A percentile compares a stretch with the other conserved stretches of the same genome.
phyloP scores from a whole-genome alignment of 1,140 invertebrate species.

The Hirudo medicinalis region DNA sequence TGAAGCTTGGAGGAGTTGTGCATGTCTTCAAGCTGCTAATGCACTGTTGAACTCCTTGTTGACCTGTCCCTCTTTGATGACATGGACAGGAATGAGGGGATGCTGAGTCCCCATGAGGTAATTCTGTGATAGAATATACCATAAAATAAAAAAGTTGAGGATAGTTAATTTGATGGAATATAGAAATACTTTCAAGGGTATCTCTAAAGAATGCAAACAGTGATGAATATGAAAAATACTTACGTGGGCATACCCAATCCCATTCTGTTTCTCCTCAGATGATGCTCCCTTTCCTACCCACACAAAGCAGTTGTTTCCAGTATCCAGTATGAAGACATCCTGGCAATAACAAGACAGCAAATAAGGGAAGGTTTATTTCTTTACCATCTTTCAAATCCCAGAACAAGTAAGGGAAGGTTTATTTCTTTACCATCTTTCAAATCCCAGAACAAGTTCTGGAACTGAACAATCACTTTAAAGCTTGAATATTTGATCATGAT shows the following conservation, averaged over 20 bases:
- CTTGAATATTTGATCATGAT: background rate
- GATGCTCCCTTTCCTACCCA: slow-evolving; percentile 29
- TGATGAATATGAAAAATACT: background rate
- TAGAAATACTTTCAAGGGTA: too few relatives aligned
- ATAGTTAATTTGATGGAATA: background rate
- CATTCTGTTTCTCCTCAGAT: slow-evolving; percentile 22
- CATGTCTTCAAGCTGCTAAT: slow-evolving; percentile 28
- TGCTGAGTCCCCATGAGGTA: slow-evolving; percentile 33
- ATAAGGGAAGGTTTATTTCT: background rate
- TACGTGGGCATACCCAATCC: slow-evolving; percentile 23
- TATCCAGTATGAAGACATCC: slow-evolving; percentile 32
- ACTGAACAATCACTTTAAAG: background rate
- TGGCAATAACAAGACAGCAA: background rate
- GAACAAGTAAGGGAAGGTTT: background rate
- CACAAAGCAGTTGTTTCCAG: slow-evolving; percentile 28
- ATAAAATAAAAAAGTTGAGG: too few relatives aligned
- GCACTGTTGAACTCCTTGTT: slow-evolving; percentile 27
- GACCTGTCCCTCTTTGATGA: slow-evolving; percentile 28
- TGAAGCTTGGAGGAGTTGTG: background rate
- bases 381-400: background rate
- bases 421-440: background rate
- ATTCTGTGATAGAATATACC: slow-evolving; percentile 26
- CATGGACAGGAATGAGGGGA: slow-evolving; percentile 31
- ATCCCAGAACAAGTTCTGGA: background rate
- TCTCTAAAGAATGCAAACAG: too few relatives aligned